Percentiles rank a stretch among this genome's conserved stretches.
These are phyloP conservation scores for Gambusia holbrooki DNA, from an alignment of 2,113 vertebrate species.

Conservation along the genomic window DNA sequence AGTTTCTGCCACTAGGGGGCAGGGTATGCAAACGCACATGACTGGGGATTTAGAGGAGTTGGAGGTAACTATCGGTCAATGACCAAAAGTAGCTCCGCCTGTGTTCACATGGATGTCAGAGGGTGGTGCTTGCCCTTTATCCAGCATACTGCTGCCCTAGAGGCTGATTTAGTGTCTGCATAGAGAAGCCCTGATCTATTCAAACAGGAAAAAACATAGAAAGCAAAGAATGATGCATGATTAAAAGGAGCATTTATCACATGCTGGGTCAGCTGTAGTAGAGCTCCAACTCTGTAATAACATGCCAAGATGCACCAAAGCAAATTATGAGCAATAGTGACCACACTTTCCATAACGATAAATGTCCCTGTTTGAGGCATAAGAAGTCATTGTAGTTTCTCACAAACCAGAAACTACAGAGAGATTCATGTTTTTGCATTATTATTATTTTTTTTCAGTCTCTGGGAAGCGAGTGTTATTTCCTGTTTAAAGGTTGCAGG, in stretches of 20 bases:
- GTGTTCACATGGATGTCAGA: constrained; percentile 32
- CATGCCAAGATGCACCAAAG: neutral
- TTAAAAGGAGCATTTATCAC: constrained; percentile 4
- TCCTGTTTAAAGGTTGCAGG: neutral
- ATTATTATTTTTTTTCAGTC: neutral
- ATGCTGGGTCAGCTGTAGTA: neutral
- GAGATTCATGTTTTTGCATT: neutral
- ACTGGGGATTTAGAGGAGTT: neutral
- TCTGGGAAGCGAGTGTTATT: constrained; percentile 18
- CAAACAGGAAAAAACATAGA: neutral
- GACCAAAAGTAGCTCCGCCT: constrained; percentile 58
- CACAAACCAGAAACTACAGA: neutral
- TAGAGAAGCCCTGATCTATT: constrained; percentile 10
- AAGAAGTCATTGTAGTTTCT: neutral
- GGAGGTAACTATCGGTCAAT: constrained; percentile 74
- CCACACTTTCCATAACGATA: neutral
- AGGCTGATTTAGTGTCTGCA: constrained; percentile 32
- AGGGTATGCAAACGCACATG: neutral
- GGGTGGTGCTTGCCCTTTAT: constrained; percentile 25
- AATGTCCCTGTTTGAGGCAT: neutral
- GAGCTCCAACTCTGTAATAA: neutral
- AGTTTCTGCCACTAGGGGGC: constrained; percentile 58
- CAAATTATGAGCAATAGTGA: neutral
- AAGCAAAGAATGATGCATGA: constrained; percentile 3
- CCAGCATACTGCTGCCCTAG: constrained; percentile 43